A percentile compares a stretch with the other conserved stretches of the same genome.
Evolutionary conservation across 2,888 invertebrate genomes (phyloP).

Genomic region (Hirtodrosophila trivittata): DNA sequence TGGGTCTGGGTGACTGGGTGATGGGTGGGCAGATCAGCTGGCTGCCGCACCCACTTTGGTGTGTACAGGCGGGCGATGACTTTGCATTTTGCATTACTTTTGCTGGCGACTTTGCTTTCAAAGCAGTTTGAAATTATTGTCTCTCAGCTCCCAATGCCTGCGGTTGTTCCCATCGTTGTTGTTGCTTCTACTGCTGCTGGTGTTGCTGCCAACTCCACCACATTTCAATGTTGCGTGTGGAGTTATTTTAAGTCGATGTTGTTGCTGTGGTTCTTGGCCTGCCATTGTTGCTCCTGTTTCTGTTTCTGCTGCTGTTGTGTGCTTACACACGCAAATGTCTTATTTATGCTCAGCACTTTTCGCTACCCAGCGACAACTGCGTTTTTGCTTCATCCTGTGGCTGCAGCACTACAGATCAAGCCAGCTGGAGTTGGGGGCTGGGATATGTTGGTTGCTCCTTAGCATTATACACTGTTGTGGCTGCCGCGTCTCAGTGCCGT

Average conservation of each 20-base stretch:
- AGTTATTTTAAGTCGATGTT: conserved; percentile 68
- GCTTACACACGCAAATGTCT: conserved; percentile 78
- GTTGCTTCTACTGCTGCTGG: conserved; percentile 16
- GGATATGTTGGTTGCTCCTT: conserved; percentile 38
- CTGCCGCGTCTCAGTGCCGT: conserved; percentile 44
- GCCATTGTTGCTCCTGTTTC: conserved; percentile 12
- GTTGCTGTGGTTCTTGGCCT: conserved; percentile 31
- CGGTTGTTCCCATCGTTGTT: conserved; percentile 19
- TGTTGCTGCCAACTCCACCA: conserved; percentile 39
- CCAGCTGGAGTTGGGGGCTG: not conserved
- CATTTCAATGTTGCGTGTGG: conserved; percentile 78
- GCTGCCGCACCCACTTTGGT: conserved; percentile 40
- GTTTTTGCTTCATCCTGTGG: conserved; percentile 47
- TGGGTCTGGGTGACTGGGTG: not conserved
- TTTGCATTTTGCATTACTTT: conserved; percentile 79
- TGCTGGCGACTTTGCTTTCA: conserved; percentile 66
- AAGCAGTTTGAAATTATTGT: conserved; percentile 77
- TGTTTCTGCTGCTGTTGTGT: conserved; percentile 20
- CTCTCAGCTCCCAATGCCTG: conserved; percentile 39
- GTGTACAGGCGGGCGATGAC: conserved; percentile 63
- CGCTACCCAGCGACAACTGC: conserved; percentile 61
- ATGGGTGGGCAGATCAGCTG: conserved; percentile 31
- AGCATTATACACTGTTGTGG: conserved; percentile 60
- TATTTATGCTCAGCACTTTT: conserved; percentile 79
- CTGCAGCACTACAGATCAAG: conserved; percentile 37